Base-by-base conservation (phyloP, 1,140 invertebrate genomes). In the Drosophila albomicans region DNA sequence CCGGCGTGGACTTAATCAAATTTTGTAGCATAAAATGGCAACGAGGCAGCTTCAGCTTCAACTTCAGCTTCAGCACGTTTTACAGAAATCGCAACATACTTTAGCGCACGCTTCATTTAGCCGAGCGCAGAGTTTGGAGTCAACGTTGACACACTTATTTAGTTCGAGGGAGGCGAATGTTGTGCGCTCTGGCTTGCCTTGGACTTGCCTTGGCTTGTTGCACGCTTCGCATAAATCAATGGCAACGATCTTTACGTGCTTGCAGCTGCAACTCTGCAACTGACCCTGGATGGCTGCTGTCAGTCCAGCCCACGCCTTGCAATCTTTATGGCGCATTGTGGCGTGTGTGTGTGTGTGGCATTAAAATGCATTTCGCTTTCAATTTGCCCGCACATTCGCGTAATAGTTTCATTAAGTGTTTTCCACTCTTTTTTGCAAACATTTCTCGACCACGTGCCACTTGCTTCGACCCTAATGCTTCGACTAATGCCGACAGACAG, bases 311-410 rank as follows among this genome's bases (percentile, higher is more conserved):
- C 79, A 82, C 75, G 72, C 77, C 59, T 64, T 48, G 52, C 84
- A 74, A 87, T 88, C 84, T 88, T 88, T 88, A 89, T 89, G 72
- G 85, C 85, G 76, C 78, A 79, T 85, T 89, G 85, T 78, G 85
- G 85, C 71, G 38, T 69, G 35, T 57, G 49, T 51, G 49, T 51
- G 16, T 30, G 75, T 81, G 81, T 64, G 68, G 85, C 78, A 89
- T 89, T 89, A 89, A 89, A 89, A 89, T 89, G 85, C 85, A 89
- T 89, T 89, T 89, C 75, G 72, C 85, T 89, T 89, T 89, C 85
- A 89, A 89, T 89, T 89, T 87, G 13, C 52, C 73, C 69, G 69
- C 64, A 25, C 20, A 75, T 49, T 73, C 65, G 68, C 65, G 81
- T 76, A 76, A 89, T 89, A 85, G 84, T 89, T 89, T 89, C 85